Evolutionary conservation across 1,140 invertebrate genomes (phyloP), one percentile per base, ranked within the genome.

Genomic region (Semibalanus balanoides): DNA sequence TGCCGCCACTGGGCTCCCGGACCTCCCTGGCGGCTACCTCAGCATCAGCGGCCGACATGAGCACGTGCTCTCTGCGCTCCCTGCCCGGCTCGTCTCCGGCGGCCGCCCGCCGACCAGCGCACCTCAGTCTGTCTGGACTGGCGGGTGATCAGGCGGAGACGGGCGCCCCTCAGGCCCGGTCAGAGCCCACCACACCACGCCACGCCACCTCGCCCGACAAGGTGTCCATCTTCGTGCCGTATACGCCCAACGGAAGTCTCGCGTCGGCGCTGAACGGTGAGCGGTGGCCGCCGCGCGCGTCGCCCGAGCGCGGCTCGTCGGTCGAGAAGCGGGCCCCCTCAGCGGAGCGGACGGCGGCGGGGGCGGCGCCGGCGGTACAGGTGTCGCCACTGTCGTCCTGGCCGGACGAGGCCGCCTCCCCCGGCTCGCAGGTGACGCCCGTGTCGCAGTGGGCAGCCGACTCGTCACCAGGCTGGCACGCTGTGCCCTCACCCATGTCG

Each of bases 201-300:
- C 51, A 25, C 14, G 14, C 22, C 51, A 19, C 22, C 51, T 22
- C 51, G 51, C 51, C 51, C 51, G 51, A 64, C 51, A 64, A 64
- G 51, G 51, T 64, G 51, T 64, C 51, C 51, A 64, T 64, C 51
- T 64, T 64, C 51, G 51, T 64, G 51, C 51, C 51, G 51, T 64
- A 64, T 19, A 64, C 51, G 51, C 51, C 51, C 51, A 64, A 64
- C 51, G 51, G 51, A 7, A 64, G 51, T 19, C 14, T 64, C 7
- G 51, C 51, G 51, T 64, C 14, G 51, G 14, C 51, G 51, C 14
- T 11, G 7, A 25, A 25, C 51, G 51, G 51, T 19, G 51, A 40
- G 35, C 35, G 35, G 35, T 17, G 51, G 7, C 3, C 51, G 51
- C 14, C 51, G 51, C 51, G 22, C 7, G 51, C 35, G 17, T 40